Evolutionary conservation across 2,888 invertebrate species (phyloP).

Genomic region (Steinernema scapterisci): DNA sequence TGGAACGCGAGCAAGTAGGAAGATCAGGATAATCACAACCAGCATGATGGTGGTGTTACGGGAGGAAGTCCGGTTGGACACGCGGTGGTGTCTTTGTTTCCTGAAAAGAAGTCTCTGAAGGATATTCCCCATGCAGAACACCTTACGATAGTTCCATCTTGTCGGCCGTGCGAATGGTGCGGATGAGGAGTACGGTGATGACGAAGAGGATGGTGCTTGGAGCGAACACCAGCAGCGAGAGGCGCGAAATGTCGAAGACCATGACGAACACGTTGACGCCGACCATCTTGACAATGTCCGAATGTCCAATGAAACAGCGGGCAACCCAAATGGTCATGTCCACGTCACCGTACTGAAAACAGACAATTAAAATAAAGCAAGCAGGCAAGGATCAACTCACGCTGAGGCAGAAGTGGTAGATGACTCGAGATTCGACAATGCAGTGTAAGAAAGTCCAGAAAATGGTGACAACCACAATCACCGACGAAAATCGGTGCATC

Average conservation of each 20-base stretch:
- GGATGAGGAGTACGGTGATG: conserved; percentile 52
- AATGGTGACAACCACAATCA: conserved; percentile 45
- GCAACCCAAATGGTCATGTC: conserved; percentile 48
- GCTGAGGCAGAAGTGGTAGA: conserved; percentile 50
- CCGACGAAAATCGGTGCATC: conserved; percentile 43
- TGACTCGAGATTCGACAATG: conserved; percentile 46
- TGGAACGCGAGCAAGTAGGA: conserved; percentile 48
- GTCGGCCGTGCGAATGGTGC: conserved; percentile 46
- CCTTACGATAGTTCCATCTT: conserved; percentile 40
- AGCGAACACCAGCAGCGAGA: conserved; percentile 42
- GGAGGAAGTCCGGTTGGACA: conserved; percentile 2
- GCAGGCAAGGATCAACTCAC: background rate
- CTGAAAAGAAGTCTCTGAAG: background rate
- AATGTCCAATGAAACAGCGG: conserved; percentile 51
- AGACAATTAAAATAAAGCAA: background rate
- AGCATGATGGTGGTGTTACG: conserved; percentile 55
- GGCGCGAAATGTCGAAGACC: conserved; percentile 50
- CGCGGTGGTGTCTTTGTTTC: conserved; percentile 10
- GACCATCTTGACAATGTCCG: conserved; percentile 42
- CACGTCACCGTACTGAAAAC: conserved; percentile 29
- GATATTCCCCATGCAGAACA: too few species aligned
- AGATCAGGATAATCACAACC: conserved; percentile 54
- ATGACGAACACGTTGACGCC: conserved; percentile 44
- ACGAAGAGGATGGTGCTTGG: conserved; percentile 49
- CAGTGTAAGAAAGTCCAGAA: conserved; percentile 44